A percentile compares a stretch with the other conserved stretches of the same genome.
Evolutionary conservation across 2,797 vertebrate genomes (phyloP).

Genomic region (Anguilla pacifica): DNA sequence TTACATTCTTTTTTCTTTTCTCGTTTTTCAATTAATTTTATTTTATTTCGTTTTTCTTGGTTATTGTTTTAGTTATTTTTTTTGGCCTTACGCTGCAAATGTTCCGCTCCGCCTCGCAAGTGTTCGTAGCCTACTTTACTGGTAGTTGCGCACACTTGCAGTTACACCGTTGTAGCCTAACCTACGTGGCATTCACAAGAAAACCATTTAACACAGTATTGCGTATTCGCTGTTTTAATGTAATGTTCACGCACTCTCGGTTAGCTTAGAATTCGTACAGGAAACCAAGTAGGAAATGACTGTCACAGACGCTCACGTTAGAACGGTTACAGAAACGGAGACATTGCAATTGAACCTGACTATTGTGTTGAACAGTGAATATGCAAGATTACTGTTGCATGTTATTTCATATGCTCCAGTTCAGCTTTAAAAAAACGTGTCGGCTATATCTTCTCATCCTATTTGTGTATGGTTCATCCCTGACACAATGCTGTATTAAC

Average conservation of each 20-base stretch:
- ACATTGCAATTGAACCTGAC: neutral
- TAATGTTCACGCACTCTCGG: neutral
- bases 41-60: neutral
- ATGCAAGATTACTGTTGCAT: neutral
- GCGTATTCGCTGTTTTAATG: neutral
- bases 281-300: neutral
- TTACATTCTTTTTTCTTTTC: neutral
- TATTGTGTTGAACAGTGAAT: neutral
- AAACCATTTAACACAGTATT: neutral
- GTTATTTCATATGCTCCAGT: neutral
- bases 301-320: neutral
- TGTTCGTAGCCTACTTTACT: neutral
- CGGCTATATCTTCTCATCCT: neutral
- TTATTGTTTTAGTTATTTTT: neutral
- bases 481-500: neutral
- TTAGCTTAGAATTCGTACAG: neutral
- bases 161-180: neutral
- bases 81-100: neutral
- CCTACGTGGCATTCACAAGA: conserved; percentile 6
- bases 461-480: neutral
- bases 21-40: neutral
- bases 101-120: neutral
- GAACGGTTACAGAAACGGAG: neutral
- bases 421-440: neutral
- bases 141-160: neutral